phyloP scores from a whole-genome alignment of 2,797 vertebrate species.

The Halcyon chelicuti region DNA sequence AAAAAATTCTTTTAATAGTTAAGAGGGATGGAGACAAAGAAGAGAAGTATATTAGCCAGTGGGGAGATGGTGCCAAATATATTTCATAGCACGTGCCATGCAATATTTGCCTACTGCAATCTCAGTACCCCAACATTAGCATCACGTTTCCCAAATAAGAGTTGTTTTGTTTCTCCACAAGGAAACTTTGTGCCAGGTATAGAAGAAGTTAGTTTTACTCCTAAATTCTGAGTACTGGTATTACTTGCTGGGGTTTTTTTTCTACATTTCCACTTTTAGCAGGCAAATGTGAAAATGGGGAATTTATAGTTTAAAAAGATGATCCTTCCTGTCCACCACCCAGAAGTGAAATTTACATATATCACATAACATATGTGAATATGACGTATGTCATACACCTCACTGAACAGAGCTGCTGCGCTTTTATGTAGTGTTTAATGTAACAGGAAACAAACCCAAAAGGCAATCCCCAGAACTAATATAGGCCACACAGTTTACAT shows the following conservation, averaged over 20 bases:
- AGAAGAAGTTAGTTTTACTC: background rate
- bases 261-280: background rate
- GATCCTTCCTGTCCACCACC: background rate
- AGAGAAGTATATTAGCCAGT: background rate
- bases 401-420: background rate
- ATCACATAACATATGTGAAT: background rate
- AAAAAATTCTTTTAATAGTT: background rate
- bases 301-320: background rate
- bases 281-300: background rate
- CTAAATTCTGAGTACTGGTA: background rate
- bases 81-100: background rate
- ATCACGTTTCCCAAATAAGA: background rate
- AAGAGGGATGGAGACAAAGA: background rate
- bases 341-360: background rate
- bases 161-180: background rate
- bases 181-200: background rate
- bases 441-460: background rate
- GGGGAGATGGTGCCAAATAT: background rate
- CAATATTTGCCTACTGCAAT: background rate
- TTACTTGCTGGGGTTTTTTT: background rate
- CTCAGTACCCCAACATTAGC: background rate
- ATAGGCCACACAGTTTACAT: background rate
- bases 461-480: background rate
- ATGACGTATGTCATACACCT: background rate
- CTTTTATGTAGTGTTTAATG: background rate